Conservation (phyloP, 1,140 invertebrate genomes). For the Coboldia fuscipes region DNA sequence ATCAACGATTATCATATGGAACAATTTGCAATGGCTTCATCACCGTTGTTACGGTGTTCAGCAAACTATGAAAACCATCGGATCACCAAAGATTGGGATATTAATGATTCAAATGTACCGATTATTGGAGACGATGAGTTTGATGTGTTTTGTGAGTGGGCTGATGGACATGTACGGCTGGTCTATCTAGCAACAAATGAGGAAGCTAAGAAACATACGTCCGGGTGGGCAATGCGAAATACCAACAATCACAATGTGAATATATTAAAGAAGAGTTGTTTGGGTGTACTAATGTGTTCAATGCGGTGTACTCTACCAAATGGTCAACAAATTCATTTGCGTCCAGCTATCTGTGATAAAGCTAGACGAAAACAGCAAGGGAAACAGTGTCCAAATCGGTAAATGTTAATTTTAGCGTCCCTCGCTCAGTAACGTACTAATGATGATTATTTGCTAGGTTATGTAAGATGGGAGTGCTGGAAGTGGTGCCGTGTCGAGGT, state of each 20-base stretch:
- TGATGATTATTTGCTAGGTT: not conserved
- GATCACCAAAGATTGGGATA: slow-evolving; percentile 64
- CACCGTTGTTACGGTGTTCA: no score
- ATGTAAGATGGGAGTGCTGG: slow-evolving; percentile 46
- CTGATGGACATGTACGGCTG: slow-evolving; percentile 76
- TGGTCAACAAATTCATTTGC: slow-evolving; percentile 65
- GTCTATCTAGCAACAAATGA: slow-evolving; percentile 73
- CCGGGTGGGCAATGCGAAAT: slow-evolving; percentile 96
- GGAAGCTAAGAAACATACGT: slow-evolving; percentile 78
- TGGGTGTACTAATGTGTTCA: slow-evolving; percentile 85
- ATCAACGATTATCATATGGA: no score
- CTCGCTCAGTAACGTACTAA: not conserved
- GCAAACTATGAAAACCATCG: no score
- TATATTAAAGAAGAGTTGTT: slow-evolving; percentile 91
- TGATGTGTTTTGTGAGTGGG: slow-evolving; percentile 84
- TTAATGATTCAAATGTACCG: slow-evolving; percentile 77
- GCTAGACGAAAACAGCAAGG: slow-evolving; percentile 91
- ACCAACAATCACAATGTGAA: slow-evolving; percentile 98
- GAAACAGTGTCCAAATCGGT: slow-evolving; percentile 20
- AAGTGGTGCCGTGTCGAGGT: slow-evolving; percentile 78
- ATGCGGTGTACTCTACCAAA: slow-evolving; percentile 57
- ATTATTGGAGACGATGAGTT: slow-evolving; percentile 52
- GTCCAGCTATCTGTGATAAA: slow-evolving; percentile 96
- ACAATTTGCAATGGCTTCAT: no score
- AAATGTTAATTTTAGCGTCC: slow-evolving; percentile 3